Conservation (phyloP, 2,113 vertebrate genomes). For the Tapirus terrestris region DNA sequence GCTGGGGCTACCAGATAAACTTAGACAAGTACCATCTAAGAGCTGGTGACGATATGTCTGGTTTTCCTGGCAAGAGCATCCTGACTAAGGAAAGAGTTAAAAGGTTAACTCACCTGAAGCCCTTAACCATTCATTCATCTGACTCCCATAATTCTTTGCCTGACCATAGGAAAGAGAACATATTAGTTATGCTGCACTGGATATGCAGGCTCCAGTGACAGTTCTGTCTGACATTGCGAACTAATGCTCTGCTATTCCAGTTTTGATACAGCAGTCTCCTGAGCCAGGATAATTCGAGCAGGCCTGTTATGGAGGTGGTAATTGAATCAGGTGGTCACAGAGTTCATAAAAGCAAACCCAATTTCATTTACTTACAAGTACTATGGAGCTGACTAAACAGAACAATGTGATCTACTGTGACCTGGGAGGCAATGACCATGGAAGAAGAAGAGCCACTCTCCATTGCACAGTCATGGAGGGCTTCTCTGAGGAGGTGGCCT, state of each 20-base stretch:
- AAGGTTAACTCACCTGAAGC: neutral
- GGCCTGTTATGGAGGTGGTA: neutral
- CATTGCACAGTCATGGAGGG: neutral
- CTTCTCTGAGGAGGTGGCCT: neutral
- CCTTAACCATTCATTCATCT: neutral
- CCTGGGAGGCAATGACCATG: neutral
- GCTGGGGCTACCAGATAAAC: neutral
- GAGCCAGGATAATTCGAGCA: neutral
- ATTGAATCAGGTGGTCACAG: neutral
- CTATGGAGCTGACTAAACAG: neutral
- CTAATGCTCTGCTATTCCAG: neutral
- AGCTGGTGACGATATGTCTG: neutral
- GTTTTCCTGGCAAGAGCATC: neutral
- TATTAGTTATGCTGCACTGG: neutral
- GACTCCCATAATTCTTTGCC: neutral
- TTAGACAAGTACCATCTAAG: neutral
- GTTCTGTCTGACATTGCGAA: neutral
- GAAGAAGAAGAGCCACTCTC: neutral
- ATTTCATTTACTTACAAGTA: neutral
- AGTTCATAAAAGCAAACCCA: neutral
- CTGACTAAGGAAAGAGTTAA: neutral
- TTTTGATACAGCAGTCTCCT: neutral
- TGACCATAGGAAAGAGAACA: neutral
- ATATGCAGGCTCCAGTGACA: rapidly evolving
- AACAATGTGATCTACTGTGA: neutral